These are phyloP conservation scores for Holothuria glaberrima DNA, from an alignment of 35 echinoderm and acorn worm genomes.

Conservation along the genomic window DNA sequence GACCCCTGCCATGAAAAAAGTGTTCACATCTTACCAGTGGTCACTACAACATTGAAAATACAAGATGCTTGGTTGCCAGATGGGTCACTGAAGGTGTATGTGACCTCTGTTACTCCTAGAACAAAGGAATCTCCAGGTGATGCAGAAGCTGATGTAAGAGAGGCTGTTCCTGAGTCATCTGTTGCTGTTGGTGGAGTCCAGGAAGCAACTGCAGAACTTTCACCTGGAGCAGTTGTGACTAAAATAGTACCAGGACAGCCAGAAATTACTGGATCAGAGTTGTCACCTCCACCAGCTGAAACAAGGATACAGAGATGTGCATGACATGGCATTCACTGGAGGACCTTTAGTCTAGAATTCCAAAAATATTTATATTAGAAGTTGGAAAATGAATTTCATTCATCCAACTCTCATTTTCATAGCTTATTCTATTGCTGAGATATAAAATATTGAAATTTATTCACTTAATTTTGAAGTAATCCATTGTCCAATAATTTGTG, in stretches of 20 bases:
- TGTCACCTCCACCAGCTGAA: background rate
- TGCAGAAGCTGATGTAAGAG: background rate
- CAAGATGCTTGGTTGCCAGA: constrained; percentile 14
- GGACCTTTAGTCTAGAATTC: too few species aligned
- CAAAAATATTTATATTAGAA: too few species aligned
- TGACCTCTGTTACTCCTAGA: background rate
- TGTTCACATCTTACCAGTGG: too few species aligned
- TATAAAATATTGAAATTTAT: too few species aligned
- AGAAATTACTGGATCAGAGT: constrained; percentile 20
- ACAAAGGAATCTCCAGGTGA: constrained; percentile 3
- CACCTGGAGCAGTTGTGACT: background rate
- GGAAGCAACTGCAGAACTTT: too few species aligned
- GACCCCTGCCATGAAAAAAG: too few species aligned
- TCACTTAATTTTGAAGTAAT: too few species aligned
- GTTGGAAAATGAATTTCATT: too few species aligned
- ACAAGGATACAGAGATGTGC: background rate
- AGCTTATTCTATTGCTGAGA: too few species aligned
- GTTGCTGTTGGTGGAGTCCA: constrained; percentile 26
- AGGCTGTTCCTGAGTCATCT: constrained; percentile 21
- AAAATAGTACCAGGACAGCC: background rate
- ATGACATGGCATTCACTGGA: too few species aligned
- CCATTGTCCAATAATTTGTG: too few species aligned
- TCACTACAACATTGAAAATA: constrained; percentile 16
- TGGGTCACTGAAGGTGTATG: constrained; percentile 29
- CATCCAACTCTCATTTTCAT: too few species aligned